Conservation (phyloP, 2,113 vertebrate genomes). For the Zapus hudsonius region DNA sequence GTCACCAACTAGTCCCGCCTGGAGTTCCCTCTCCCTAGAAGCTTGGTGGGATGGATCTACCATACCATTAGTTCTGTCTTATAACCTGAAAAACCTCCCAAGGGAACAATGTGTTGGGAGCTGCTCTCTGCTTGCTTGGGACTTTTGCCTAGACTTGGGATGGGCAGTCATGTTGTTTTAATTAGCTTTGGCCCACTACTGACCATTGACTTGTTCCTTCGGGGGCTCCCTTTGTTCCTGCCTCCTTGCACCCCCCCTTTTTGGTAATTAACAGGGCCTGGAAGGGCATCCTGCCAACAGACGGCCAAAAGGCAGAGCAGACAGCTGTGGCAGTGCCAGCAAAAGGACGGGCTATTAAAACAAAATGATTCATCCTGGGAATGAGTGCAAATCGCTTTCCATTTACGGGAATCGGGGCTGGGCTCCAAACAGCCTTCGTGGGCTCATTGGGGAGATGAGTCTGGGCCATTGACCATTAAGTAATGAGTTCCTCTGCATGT, state of each 20-base stretch:
- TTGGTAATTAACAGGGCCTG: constrained; percentile 39
- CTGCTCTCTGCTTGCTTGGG: not conserved
- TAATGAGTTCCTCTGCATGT: constrained; percentile 45
- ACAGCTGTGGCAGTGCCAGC: constrained; percentile 76
- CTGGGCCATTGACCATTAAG: constrained; percentile 63
- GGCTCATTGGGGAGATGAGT: constrained; percentile 8
- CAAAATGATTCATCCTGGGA: constrained; percentile 82
- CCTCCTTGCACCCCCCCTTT: not conserved
- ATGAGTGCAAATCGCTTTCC: constrained; percentile 72
- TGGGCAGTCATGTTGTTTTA: not conserved
- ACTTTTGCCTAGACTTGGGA: not conserved
- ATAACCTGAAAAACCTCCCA: not conserved
- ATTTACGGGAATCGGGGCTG: constrained; percentile 68
- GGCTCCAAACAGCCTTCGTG: constrained; percentile 60
- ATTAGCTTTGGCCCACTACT: not conserved
- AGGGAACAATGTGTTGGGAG: rapidly evolving
- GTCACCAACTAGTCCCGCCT: not conserved
- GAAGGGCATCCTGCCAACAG: constrained; percentile 70
- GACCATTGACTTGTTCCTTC: rapidly evolving
- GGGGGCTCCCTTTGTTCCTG: not conserved
- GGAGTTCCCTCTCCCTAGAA: not conserved
- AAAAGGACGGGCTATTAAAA: constrained; percentile 79
- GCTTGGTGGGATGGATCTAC: not conserved
- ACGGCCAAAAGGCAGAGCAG: constrained; percentile 78
- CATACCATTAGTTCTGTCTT: not conserved